Percentiles rank a stretch among this genome's conserved stretches.
phyloP scores from a whole-genome alignment of 2,888 invertebrate genomes.

The Drosophila kanekoi region DNA sequence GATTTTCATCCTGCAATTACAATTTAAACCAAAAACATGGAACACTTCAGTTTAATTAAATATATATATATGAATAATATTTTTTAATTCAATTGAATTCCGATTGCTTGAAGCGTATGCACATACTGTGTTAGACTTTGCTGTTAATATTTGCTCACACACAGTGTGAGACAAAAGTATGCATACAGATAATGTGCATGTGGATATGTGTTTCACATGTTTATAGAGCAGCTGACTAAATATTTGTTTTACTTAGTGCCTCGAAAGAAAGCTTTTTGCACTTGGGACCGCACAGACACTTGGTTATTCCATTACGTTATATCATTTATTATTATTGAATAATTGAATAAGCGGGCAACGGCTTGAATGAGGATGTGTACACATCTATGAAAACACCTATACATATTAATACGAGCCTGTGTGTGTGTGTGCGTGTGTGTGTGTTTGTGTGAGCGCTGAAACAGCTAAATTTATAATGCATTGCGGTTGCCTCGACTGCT shows the following conservation, averaged over 20 bases:
- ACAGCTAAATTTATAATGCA: conserved; percentile 74
- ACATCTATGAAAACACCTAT: conserved; percentile 13
- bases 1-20: too few relatives aligned
- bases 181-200: conserved; percentile 1
- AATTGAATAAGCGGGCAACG: conserved; percentile 63
- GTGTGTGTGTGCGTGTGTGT: background rate
- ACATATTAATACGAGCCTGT: conserved; percentile 11
- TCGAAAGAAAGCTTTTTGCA: conserved; percentile 53
- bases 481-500: conserved; percentile 48
- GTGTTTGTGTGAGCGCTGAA: conserved; percentile 40
- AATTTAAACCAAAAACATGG: background rate
- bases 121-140: background rate
- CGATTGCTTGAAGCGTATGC: conserved; percentile 11
- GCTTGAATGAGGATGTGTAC: background rate
- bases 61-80: background rate
- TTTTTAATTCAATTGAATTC: background rate
- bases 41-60: background rate
- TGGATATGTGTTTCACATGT: conserved; percentile 6
- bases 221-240: conserved; percentile 24
- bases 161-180: conserved; percentile 2
- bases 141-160: conserved; percentile 16
- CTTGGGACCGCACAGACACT: conserved; percentile 49
- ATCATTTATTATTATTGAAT: conserved; percentile 75
- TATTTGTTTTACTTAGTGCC: conserved; percentile 49
- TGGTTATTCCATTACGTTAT: conserved; percentile 57